Base-by-base conservation (phyloP, 35 echinoderm and acorn worm genomes). In the Hemicentrotus pulcherrimus region DNA sequence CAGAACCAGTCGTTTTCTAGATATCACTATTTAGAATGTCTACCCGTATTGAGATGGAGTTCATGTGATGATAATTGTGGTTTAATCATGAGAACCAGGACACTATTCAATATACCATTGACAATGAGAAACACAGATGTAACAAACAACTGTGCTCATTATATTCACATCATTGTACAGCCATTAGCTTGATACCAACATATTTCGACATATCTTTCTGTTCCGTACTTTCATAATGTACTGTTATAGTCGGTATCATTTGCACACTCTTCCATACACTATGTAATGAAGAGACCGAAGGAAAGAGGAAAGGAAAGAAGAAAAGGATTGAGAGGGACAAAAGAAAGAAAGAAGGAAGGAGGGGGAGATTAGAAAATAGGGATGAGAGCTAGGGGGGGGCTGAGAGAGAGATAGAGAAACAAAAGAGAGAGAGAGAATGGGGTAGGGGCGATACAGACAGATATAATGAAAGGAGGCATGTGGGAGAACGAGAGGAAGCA, bases 91-190 rank as follows among this genome's bases (percentile, higher is more conserved):
- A 78, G 4, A 22, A 18, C 22, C 22, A 28, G 65, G 19, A 6
- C 24, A 78, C 65, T 22, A 78, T 78, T 78, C 65, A 78, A 78
- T 78, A 22, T 7, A 78, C 4, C 19, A 78, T 55, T 55, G 50
- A 55, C 50, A 71, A 78, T 78, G 65, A n/a, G 19, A 78, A 28
- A 78, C 19, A 78, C 65, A 78, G 65, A 78, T 78, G 65, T 22
- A n/a, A 78, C 65, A 78, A 78, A 78, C 65, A 78, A 78, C 65
- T 78, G 65, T 78, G 4, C 65, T 78, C 65, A 78, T 78, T 78
- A 78, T 78, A 28, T 78, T 4, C 22, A 78, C 19, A 78, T 78
- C 28, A 55, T 11, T 55, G 9, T 10, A 10, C 50, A 28, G 65
- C n/a, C 28, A n/a, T n/a, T 22, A n/a, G 65, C 65, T 78, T 78